Evolutionary conservation across 2,113 vertebrate genomes (phyloP).

Genomic region (Sitta europaea): DNA sequence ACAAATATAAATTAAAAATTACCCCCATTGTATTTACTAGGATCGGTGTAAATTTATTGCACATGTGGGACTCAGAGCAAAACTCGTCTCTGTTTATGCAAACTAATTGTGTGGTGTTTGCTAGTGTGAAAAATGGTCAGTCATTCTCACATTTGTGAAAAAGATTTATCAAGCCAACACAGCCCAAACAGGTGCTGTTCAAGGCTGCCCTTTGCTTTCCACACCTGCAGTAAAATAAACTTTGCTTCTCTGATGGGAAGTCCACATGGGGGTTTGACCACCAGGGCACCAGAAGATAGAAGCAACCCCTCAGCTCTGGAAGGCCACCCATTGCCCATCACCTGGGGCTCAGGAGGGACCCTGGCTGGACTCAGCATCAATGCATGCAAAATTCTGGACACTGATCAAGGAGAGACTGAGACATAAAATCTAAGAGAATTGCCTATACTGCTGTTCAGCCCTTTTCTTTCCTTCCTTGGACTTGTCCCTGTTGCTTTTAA

Average conservation of each 20-base stretch:
- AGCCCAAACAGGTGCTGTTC: constrained; percentile 16
- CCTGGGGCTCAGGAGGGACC: not conserved
- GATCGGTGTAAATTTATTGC: not conserved
- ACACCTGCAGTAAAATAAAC: constrained; percentile 39
- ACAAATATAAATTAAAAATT: not conserved
- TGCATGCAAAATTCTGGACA: not conserved
- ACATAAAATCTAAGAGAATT: not conserved
- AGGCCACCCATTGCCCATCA: not conserved
- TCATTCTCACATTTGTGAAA: constrained; percentile 17
- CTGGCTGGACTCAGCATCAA: not conserved
- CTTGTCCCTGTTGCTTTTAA: constrained; percentile 64
- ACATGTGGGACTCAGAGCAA: not conserved
- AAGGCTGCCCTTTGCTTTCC: constrained; percentile 27
- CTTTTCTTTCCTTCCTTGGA: constrained; percentile 36
- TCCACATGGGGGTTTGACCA: not conserved
- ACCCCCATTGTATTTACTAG: not conserved
- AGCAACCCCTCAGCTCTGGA: not conserved
- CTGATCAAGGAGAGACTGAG: not conserved
- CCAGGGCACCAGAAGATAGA: not conserved
- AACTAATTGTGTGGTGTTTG: not conserved
- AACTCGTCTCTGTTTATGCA: not conserved
- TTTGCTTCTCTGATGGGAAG: constrained; percentile 14
- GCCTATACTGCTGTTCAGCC: not conserved
- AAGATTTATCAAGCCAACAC: not conserved
- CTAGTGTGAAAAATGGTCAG: not conserved